These are phyloP conservation scores for Corythoichthys haematopterus DNA, from an alignment of 2,113 vertebrate genomes.

Conservation along the genomic window DNA sequence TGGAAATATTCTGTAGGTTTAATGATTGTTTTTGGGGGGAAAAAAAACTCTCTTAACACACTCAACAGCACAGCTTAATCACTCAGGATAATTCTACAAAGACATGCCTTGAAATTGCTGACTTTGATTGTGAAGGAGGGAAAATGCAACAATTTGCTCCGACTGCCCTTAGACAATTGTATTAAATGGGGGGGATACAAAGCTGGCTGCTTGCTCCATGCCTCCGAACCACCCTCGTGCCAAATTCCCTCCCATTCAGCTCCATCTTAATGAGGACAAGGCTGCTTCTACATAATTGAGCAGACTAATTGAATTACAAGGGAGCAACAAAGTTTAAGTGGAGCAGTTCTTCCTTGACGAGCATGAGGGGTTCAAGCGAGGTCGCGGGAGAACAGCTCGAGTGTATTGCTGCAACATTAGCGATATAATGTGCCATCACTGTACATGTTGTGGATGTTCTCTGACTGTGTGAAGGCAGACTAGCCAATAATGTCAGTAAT, in stretches of 20 bases:
- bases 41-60: too few relatives aligned
- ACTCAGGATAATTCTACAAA: background rate
- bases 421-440: slow-evolving; percentile 4
- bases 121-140: background rate
- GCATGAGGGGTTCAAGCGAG: slow-evolving; percentile 43
- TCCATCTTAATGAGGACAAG: slow-evolving; percentile 54
- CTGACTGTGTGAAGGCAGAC: slow-evolving; percentile 18
- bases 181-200: background rate
- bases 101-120: background rate
- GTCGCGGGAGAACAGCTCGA: slow-evolving; percentile 32
- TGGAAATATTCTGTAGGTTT: too few relatives aligned
- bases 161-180: background rate
- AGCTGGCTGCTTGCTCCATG: slow-evolving; percentile 26
- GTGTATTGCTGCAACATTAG: background rate
- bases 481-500: slow-evolving; percentile 6
- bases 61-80: background rate
- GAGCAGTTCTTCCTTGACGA: slow-evolving; percentile 57
- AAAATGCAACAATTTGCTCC: background rate
- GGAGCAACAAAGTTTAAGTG: slow-evolving; percentile 68
- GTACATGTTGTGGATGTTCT: background rate
- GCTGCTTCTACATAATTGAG: slow-evolving; percentile 64
- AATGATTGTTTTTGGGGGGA: slow-evolving; percentile 6
- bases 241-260: slow-evolving; percentile 10
- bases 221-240: background rate
- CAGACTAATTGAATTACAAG: slow-evolving; percentile 68